Evolutionary conservation across 2,797 vertebrate species (phyloP), one percentile per base, ranked within the genome.

Genomic region (Chelon labrosus): DNA sequence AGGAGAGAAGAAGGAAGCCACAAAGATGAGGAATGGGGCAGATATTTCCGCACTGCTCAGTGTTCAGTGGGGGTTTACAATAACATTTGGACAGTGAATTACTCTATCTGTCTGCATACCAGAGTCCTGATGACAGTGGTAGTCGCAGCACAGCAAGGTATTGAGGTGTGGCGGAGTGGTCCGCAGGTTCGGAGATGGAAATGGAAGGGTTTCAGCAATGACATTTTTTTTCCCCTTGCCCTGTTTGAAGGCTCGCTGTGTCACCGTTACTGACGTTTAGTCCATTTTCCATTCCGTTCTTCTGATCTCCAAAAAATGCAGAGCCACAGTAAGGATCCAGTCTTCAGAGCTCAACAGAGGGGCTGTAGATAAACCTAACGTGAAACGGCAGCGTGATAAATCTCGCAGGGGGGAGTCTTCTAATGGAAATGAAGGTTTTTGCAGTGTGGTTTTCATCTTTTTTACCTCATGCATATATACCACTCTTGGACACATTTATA

Each of bases 221-320:
- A 63, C 67, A 77, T 82, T 49, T 67, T 61, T 77, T 77, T 69
- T 62, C 47, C 35, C 41, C 50, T 70, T 61, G 49, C 7, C 73
- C 53, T 50, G 13, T 85, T 88, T 55, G 78, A 83, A 0, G 20
- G 64, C 70, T 65, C 13, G 6, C 51, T 65, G n/a, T 85, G 81
- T 84, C 80, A 80, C 82, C 27, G 3, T 71, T 77, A 53, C 47
- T 82, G 76, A 82, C 51, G 27, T 81, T 84, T 65, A 71, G 44
- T 44, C 51, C 53, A 16, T 75, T 82, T 83, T 84, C 60, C 70
- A 50, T 75, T 70, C 47, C 37, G 19, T 66, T 68, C 65, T 56
- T 77, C 70, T 82, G 83, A 88, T 87, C 77, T 80, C 46, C 61
- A 20, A 79, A 53, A 80, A 65, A 70, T 65, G 41, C 78, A 44